Evolutionary conservation across 1,140 invertebrate species (phyloP).

Genomic region (Drosophila repletoides): DNA sequence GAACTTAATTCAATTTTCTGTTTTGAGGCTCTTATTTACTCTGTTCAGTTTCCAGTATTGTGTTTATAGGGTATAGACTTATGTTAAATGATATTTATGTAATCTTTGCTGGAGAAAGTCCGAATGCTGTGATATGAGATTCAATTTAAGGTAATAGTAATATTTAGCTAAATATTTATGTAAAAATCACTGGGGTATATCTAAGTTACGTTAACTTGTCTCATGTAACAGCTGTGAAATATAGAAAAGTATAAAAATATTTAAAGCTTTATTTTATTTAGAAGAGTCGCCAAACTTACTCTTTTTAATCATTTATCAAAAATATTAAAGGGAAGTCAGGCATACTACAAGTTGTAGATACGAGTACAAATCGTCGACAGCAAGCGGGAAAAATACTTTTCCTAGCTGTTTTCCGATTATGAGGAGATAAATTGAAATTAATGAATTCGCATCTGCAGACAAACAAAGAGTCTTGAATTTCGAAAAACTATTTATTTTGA

Average conservation of each 20-base stretch:
- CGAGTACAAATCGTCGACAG: conserved; percentile 5
- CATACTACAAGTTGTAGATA: neutral
- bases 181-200: no score
- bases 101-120: conserved; percentile 56
- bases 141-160: conserved; percentile 14
- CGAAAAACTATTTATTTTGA: conserved; percentile 53
- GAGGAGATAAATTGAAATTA: conserved; percentile 50
- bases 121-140: conserved; percentile 32
- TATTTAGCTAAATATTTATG: neutral
- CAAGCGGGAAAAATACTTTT: no score
- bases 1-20: conserved; percentile 69
- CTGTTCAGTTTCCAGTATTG: neutral
- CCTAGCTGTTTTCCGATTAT: conserved; percentile 26
- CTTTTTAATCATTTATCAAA: neutral
- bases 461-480: conserved; percentile 65
- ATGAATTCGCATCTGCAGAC: conserved; percentile 50
- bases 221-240: no score
- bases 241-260: no score
- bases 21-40: conserved; percentile 26
- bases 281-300: no score
- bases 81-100: conserved; percentile 39
- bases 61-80: neutral
- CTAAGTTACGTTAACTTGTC: no score
- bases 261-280: no score
- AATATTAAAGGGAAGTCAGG: neutral